phyloP scores from a whole-genome alignment of 1,140 invertebrate species.

The Steinernema khuongi region DNA sequence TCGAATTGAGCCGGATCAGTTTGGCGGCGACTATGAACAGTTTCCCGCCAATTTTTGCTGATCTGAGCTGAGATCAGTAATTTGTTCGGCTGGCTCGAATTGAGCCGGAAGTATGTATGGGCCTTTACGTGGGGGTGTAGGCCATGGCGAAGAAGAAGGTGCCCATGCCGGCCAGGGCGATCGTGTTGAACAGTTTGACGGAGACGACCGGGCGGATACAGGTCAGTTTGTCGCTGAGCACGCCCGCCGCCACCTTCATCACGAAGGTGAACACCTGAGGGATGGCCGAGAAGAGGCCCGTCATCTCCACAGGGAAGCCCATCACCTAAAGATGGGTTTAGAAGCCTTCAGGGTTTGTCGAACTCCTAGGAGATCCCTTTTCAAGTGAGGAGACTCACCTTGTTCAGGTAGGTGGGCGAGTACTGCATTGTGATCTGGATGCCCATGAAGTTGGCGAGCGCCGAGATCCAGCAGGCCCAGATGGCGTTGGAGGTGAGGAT shows the following conservation, averaged over 20 bases:
- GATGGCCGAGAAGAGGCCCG: constrained; percentile 23
- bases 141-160: constrained; percentile 22
- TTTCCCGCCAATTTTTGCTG: too few relatives aligned
- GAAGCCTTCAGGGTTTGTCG: background rate
- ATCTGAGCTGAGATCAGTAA: too few relatives aligned
- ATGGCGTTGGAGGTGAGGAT: constrained; percentile 23
- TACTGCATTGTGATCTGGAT: constrained; percentile 31
- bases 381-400: background rate
- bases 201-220: constrained; percentile 18
- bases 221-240: constrained; percentile 21
- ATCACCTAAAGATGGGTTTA: constrained; percentile 9
- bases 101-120: too few relatives aligned
- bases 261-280: constrained; percentile 23
- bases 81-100: too few relatives aligned
- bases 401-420: constrained; percentile 28
- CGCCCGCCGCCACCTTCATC: constrained; percentile 24
- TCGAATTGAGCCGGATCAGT: too few relatives aligned
- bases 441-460: constrained; percentile 27
- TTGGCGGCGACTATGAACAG: too few relatives aligned
- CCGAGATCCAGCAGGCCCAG: constrained; percentile 22
- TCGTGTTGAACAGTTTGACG: constrained; percentile 26
- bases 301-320: constrained; percentile 28
- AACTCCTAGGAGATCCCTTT: too few relatives aligned
- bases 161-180: constrained; percentile 24
- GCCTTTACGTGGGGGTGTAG: constrained; percentile 1